Conservation (phyloP, 1,140 invertebrate genomes). For the Lycorma delicatula region DNA sequence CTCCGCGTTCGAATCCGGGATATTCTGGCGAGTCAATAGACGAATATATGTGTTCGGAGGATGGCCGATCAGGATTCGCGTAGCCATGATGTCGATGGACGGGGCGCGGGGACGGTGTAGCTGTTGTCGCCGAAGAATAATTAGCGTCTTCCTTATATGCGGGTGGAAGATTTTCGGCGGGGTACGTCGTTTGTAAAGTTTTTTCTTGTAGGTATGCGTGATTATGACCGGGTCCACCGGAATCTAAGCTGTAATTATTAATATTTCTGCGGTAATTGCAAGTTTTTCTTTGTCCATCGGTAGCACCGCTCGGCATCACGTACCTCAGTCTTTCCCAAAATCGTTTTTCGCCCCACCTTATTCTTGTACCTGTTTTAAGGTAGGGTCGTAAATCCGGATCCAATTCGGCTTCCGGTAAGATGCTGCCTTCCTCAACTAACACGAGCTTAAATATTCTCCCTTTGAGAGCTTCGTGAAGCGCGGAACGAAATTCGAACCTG, state of each 20-base stretch:
- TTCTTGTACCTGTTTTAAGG: conserved; percentile 68
- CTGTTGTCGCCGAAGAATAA: conserved; percentile 52
- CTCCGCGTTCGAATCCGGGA: conserved; percentile 36
- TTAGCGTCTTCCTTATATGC: conserved; percentile 47
- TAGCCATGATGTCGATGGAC: conserved; percentile 45
- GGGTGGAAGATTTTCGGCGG: conserved; percentile 35
- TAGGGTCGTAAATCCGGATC: conserved; percentile 83
- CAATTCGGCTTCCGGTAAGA: conserved; percentile 65
- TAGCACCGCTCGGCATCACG: conserved; percentile 68
- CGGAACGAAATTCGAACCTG: conserved; percentile 71
- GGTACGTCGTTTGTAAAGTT: conserved; percentile 38
- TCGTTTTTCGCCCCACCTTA: conserved; percentile 81
- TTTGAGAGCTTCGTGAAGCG: conserved; percentile 76
- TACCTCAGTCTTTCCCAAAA: conserved; percentile 89
- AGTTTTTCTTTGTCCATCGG: conserved; percentile 46
- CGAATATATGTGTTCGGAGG: conserved; percentile 79
- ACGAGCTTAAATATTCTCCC: conserved; percentile 75
- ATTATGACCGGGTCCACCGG: conserved; percentile 39
- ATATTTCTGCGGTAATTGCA: conserved; percentile 55
- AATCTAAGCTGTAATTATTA: conserved; percentile 66
- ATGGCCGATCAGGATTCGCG: conserved; percentile 48
- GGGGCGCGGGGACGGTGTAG: conserved; percentile 51
- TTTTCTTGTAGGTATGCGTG: conserved; percentile 39
- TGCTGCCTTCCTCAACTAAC: conserved; percentile 72
- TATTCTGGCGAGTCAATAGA: conserved; percentile 81